Evolutionary conservation across 2,113 vertebrate species (phyloP).

Genomic region (Notothenia coriiceps): DNA sequence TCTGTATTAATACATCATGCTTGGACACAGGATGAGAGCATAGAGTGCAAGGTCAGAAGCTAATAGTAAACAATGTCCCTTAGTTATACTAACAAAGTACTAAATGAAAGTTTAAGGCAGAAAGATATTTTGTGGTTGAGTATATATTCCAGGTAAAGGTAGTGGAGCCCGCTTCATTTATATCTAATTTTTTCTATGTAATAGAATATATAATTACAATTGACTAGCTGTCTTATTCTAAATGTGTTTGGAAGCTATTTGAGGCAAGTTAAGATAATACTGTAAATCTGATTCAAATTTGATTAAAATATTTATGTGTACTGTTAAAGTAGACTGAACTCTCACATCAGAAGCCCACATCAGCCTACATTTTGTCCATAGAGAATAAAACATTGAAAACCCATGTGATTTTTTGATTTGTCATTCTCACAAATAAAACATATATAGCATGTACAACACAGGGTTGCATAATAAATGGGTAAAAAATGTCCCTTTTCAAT

Average conservation of each 20-base stretch:
- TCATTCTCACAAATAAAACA: not conserved
- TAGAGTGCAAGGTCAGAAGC: not conserved
- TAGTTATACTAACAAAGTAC: not conserved
- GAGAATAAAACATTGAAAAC: not conserved
- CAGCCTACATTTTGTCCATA: not conserved
- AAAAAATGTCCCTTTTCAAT: not conserved
- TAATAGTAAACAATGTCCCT: not conserved
- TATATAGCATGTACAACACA: not conserved
- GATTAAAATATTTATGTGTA: too few relatives aligned
- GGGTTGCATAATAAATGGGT: not conserved
- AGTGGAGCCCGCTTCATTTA: too few relatives aligned
- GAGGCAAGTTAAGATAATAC: too few relatives aligned
- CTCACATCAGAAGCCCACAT: not conserved
- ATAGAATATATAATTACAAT: too few relatives aligned
- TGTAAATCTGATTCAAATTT: too few relatives aligned
- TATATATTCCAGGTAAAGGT: not conserved
- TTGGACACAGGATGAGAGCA: not conserved
- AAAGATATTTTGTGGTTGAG: not conserved
- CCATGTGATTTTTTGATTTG: not conserved
- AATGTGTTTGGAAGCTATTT: too few relatives aligned
- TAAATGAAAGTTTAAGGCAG: not conserved
- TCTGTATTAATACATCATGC: slow-evolving; percentile 1
- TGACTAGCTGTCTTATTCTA: too few relatives aligned
- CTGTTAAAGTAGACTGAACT: not conserved
- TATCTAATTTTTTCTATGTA: too few relatives aligned